These are phyloP conservation scores for Spisula subtruncata DNA, from an alignment of 2,888 invertebrate genomes.

Conservation along the genomic window DNA sequence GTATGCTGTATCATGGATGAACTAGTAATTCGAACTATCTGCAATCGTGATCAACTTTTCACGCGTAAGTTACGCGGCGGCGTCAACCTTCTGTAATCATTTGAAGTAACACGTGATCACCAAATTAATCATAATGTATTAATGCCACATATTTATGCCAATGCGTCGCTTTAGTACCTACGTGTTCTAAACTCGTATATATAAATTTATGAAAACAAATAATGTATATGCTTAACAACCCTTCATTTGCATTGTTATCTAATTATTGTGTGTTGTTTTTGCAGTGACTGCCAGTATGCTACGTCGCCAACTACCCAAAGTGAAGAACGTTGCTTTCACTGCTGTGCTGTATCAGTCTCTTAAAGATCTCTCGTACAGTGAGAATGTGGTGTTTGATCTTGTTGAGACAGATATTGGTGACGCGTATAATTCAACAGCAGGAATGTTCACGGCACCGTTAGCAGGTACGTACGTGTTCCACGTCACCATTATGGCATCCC, in stretches of 20 bases:
- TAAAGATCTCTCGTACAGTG: background rate
- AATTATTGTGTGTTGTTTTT: background rate
- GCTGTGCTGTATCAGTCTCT: background rate
- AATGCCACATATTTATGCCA: too few species aligned
- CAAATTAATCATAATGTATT: too few species aligned
- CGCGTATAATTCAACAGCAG: background rate
- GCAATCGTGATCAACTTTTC: background rate
- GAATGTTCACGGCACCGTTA: background rate
- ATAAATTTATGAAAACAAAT: too few species aligned
- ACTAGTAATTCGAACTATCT: background rate
- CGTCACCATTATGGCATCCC: background rate
- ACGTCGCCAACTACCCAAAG: background rate
- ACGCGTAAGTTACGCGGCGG: background rate
- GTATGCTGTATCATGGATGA: background rate
- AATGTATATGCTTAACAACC: background rate
- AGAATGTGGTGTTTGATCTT: background rate
- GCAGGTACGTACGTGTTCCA: background rate
- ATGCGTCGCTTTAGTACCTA: too few species aligned
- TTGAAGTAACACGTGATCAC: background rate
- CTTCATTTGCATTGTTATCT: background rate
- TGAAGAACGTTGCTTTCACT: background rate
- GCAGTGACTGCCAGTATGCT: background rate
- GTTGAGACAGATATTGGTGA: background rate
- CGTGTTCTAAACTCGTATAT: too few species aligned
- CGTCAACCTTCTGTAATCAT: background rate